Conservation (phyloP, 2,797 vertebrate species). For the Phyllotis vaccarum region DNA sequence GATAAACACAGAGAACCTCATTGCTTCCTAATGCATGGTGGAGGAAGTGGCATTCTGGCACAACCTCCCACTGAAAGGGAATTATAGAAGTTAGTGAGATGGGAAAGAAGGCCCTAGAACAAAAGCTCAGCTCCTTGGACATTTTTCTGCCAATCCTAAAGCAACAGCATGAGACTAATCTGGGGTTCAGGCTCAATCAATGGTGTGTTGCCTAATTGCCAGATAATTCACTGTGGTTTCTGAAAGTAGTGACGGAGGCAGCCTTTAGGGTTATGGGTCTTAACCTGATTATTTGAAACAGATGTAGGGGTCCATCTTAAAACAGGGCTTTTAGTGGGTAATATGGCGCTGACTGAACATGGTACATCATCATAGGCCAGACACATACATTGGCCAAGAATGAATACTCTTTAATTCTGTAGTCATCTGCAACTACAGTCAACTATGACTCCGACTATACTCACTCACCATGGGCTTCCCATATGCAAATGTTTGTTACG, state of each 20-base stretch:
- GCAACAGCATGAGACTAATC: constrained; percentile 45
- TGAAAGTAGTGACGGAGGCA: constrained; percentile 58
- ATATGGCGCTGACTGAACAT: neutral
- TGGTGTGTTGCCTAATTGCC: constrained; percentile 53
- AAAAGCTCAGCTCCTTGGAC: constrained; percentile 42
- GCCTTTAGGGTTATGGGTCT: constrained; percentile 25
- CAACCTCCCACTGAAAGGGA: constrained; percentile 66
- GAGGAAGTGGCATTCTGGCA: constrained; percentile 70
- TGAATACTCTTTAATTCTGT: neutral
- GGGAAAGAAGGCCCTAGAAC: constrained; percentile 66
- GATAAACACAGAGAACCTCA: constrained; percentile 67
- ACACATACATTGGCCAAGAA: neutral
- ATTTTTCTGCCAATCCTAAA: constrained; percentile 48
- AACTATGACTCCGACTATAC: neutral
- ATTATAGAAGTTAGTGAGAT: constrained; percentile 72
- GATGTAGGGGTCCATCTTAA: neutral
- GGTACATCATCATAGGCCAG: neutral
- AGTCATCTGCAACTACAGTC: neutral
- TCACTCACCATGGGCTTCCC: neutral
- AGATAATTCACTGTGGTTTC: constrained; percentile 71
- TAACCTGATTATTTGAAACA: constrained; percentile 40
- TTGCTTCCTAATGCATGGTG: constrained; percentile 61
- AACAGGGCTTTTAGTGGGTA: neutral
- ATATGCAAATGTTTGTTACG: neutral
- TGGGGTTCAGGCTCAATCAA: constrained; percentile 55